These are phyloP conservation scores for Parapsyche elsis DNA, from an alignment of 1,140 invertebrate genomes.

Conservation along the genomic window DNA sequence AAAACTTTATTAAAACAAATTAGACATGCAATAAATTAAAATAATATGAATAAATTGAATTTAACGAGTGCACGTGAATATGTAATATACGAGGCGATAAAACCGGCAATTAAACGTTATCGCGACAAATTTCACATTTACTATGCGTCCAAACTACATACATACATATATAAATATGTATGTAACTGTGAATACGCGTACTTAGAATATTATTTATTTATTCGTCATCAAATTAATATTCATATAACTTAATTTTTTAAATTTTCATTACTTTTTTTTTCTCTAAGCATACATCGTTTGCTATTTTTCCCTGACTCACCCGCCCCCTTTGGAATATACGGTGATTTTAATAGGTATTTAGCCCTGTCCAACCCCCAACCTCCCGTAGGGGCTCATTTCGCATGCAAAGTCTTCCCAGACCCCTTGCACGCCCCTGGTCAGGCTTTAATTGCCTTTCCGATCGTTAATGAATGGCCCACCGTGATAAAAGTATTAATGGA, in stretches of 20 bases:
- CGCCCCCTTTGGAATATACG: neutral
- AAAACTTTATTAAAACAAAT: slow-evolving; percentile 13
- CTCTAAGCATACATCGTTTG: too few species aligned
- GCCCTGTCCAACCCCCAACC: slow-evolving; percentile 23
- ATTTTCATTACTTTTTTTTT: too few species aligned
- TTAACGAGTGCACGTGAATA: slow-evolving; percentile 18
- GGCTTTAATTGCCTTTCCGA: slow-evolving; percentile 56
- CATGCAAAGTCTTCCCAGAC: slow-evolving; percentile 53
- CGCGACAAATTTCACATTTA: neutral
- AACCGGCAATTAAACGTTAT: slow-evolving; percentile 25
- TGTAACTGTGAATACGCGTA: too few species aligned
- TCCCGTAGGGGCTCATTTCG: slow-evolving; percentile 45
- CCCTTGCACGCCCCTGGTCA: slow-evolving; percentile 39
- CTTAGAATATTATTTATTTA: too few species aligned
- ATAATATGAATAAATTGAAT: slow-evolving; percentile 24
- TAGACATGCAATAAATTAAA: slow-evolving; percentile 18
- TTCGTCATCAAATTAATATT: too few species aligned
- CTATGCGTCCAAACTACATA: too few species aligned
- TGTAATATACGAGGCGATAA: slow-evolving; percentile 23
- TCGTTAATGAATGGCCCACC: slow-evolving; percentile 54
- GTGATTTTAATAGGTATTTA: slow-evolving; percentile 51
- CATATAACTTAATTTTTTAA: too few species aligned
- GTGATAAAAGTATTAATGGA: slow-evolving; percentile 57
- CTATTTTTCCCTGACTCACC: too few species aligned
- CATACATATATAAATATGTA: too few species aligned